Conservation (phyloP, 2,797 vertebrate species). For the Garrulus glandarius region DNA sequence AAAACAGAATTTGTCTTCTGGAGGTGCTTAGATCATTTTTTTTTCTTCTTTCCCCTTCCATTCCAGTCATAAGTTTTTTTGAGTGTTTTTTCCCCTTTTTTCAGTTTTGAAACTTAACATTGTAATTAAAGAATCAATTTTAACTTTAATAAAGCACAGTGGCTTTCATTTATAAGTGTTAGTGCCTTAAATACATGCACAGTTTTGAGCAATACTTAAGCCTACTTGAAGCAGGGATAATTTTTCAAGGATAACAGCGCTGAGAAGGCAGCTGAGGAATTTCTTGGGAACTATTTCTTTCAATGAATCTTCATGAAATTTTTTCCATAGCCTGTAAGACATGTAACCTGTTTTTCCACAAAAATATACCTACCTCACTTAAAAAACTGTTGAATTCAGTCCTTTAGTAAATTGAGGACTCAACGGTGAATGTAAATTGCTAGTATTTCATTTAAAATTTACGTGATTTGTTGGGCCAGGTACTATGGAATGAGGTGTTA, state of each 20-base stretch:
- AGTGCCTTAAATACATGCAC: background rate
- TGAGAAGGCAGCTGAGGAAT: background rate
- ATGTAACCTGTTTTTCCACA: background rate
- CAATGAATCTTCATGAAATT: accelerated
- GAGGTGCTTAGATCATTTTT: background rate
- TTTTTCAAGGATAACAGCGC: background rate
- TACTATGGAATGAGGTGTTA: background rate
- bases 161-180: background rate
- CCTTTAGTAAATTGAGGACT: background rate
- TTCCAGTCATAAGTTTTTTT: background rate
- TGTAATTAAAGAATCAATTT: background rate
- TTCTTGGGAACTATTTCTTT: background rate
- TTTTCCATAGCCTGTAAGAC: background rate
- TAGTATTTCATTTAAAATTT: background rate
- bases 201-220: background rate
- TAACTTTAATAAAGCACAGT: background rate
- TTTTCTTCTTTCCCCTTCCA: background rate
- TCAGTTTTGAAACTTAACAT: background rate
- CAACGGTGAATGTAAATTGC: background rate
- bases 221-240: background rate
- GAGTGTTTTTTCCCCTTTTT: background rate
- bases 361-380: background rate
- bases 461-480: background rate
- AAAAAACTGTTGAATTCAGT: background rate
- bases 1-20: background rate